These are phyloP conservation scores for Lasioglossum vierecki DNA, from an alignment of 2,888 invertebrate species.

Conservation along the genomic window DNA sequence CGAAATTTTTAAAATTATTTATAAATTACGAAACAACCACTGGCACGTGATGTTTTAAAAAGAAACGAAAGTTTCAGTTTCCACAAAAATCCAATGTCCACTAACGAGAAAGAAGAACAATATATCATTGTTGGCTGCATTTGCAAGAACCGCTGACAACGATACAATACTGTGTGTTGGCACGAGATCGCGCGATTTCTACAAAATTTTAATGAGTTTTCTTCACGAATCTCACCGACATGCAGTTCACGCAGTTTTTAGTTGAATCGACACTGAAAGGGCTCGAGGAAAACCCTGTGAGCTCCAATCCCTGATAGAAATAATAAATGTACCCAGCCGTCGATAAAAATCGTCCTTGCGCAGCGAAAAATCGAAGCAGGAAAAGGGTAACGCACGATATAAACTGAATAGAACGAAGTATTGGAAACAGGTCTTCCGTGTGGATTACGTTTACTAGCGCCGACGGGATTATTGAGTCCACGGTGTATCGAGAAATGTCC, in stretches of 20 bases:
- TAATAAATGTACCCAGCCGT: not conserved
- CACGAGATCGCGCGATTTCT: not conserved
- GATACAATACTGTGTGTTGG: not conserved
- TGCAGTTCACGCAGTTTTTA: not conserved
- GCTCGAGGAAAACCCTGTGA: not conserved
- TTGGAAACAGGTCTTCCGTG: conserved; percentile 11
- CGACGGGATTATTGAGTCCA: not conserved
- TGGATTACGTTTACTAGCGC: conserved; percentile 16
- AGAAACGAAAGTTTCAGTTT: not conserved
- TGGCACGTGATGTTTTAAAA: not conserved
- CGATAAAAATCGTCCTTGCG: not conserved
- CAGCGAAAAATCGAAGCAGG: not conserved
- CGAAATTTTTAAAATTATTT: not conserved
- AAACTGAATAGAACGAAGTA: not conserved
- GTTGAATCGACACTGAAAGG: not conserved
- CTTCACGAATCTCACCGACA: not conserved
- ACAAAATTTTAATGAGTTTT: not conserved
- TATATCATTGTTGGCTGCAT: not conserved
- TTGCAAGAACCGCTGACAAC: not conserved
- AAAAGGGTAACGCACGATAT: not conserved
- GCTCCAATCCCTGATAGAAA: not conserved
- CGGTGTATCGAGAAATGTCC: conserved; percentile 13
- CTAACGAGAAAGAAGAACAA: not conserved
- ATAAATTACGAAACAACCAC: not conserved
- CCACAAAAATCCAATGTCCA: not conserved